Conservation (phyloP, 2,113 vertebrate species). For the Phoenicopterus ruber region DNA sequence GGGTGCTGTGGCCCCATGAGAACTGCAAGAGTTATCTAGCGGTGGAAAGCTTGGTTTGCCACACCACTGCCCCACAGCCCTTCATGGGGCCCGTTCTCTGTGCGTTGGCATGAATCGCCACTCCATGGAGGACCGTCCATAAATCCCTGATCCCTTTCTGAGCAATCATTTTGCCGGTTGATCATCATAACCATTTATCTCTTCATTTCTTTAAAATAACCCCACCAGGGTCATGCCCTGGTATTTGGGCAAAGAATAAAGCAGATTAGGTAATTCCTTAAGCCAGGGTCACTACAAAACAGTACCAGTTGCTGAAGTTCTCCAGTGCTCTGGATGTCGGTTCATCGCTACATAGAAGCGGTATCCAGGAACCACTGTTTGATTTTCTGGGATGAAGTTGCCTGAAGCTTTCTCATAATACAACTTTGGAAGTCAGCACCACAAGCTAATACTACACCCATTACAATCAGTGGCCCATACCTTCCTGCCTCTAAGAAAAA, state of each 20-base stretch:
- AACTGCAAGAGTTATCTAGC: background rate
- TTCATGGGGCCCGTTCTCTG: background rate
- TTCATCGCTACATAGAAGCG: background rate
- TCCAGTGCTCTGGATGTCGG: background rate
- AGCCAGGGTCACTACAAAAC: background rate
- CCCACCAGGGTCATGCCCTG: background rate
- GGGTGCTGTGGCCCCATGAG: background rate
- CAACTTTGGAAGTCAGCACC: background rate
- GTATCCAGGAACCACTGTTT: background rate
- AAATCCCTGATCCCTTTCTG: background rate
- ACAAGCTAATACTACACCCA: background rate
- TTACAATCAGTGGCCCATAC: background rate
- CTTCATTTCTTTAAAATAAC: background rate
- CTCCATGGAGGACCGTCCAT: background rate
- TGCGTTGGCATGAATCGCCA: background rate
- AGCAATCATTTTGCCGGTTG: background rate
- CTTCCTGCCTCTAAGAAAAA: conserved; percentile 1
- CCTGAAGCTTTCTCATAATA: background rate
- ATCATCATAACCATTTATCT: background rate
- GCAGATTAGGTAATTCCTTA: background rate
- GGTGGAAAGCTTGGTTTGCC: background rate
- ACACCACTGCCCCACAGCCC: too few species aligned
- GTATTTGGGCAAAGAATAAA: background rate
- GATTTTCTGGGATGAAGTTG: background rate
- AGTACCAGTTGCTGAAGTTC: background rate